phyloP scores from a whole-genome alignment of 2,113 vertebrate genomes.

The Pygoscelis antarcticus region DNA sequence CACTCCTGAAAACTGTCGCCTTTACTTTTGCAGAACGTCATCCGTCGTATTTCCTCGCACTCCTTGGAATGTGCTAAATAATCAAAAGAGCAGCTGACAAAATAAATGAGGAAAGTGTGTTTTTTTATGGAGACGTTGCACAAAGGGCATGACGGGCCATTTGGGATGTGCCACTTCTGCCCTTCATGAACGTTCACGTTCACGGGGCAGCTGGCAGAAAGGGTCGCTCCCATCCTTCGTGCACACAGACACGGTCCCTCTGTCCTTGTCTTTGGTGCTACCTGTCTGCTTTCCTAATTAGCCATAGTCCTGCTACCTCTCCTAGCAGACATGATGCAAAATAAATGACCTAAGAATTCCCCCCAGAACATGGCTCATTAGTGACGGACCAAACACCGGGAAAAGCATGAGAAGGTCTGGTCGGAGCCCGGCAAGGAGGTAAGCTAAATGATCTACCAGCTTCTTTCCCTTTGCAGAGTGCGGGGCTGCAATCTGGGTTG shows the following conservation, averaged over 20 bases:
- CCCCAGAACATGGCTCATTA: slow-evolving; percentile 51
- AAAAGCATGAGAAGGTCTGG: background rate
- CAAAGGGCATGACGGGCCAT: background rate
- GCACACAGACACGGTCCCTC: accelerated
- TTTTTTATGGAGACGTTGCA: background rate
- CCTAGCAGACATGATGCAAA: slow-evolving; percentile 39
- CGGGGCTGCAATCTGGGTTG: background rate
- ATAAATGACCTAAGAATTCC: slow-evolving; percentile 59
- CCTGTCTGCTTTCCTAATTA: slow-evolving; percentile 54
- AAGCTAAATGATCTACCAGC: slow-evolving; percentile 40
- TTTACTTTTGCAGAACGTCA: background rate
- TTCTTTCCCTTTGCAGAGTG: background rate
- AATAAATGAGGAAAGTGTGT: slow-evolving; percentile 48
- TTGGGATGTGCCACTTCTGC: background rate
- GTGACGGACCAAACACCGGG: slow-evolving; percentile 27
- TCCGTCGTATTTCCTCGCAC: background rate
- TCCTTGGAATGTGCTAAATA: slow-evolving; percentile 44
- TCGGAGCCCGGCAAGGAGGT: background rate
- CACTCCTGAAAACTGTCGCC: background rate
- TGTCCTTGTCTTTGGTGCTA: background rate
- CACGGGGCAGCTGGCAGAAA: background rate
- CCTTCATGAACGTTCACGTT: background rate
- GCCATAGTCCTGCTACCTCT: background rate
- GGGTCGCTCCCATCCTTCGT: background rate
- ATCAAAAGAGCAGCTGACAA: slow-evolving; percentile 57